Conservation (phyloP, 2,888 invertebrate genomes). For the Ectemnius cavifrons region DNA sequence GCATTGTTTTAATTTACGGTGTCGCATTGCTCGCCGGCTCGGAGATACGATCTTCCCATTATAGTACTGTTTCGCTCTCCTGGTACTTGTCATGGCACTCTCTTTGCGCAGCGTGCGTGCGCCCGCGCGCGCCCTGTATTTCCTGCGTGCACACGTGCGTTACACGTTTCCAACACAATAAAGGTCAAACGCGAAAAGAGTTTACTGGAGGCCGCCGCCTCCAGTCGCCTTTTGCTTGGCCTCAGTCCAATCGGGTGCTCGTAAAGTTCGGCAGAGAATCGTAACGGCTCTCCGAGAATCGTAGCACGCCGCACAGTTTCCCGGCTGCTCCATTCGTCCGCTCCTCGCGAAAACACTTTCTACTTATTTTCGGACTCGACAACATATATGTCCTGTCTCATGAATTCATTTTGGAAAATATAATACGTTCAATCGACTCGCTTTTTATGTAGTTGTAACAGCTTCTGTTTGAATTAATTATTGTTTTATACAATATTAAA, state of each 20-base stretch:
- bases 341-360: slow-evolving; percentile 1
- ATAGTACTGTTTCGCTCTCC: slow-evolving; percentile 10
- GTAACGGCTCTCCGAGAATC: slow-evolving; percentile 15
- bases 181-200: slow-evolving; percentile 46
- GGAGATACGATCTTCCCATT: slow-evolving; percentile 34
- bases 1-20: slow-evolving; percentile 52
- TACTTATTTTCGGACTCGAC: slow-evolving; percentile 11
- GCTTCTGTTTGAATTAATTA: too few species aligned
- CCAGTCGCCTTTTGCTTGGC: slow-evolving; percentile 23
- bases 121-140: slow-evolving; percentile 26
- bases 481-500: too few species aligned
- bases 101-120: slow-evolving; percentile 16
- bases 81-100: slow-evolving; percentile 43
- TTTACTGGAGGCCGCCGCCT: slow-evolving; percentile 40
- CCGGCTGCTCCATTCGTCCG: background rate
- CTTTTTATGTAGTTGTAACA: too few species aligned
- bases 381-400: too few species aligned
- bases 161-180: slow-evolving; percentile 53
- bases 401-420: too few species aligned
- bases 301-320: background rate
- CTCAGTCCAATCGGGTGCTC: slow-evolving; percentile 28
- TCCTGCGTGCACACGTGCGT: slow-evolving; percentile 56
- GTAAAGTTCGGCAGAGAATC: slow-evolving; percentile 37
- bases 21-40: slow-evolving; percentile 20
- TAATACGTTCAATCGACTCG: too few species aligned